A percentile compares a stretch with the other conserved stretches of the same genome.
Conservation (phyloP, 2,888 invertebrate species). For the Cecidostiba fungosa region DNA sequence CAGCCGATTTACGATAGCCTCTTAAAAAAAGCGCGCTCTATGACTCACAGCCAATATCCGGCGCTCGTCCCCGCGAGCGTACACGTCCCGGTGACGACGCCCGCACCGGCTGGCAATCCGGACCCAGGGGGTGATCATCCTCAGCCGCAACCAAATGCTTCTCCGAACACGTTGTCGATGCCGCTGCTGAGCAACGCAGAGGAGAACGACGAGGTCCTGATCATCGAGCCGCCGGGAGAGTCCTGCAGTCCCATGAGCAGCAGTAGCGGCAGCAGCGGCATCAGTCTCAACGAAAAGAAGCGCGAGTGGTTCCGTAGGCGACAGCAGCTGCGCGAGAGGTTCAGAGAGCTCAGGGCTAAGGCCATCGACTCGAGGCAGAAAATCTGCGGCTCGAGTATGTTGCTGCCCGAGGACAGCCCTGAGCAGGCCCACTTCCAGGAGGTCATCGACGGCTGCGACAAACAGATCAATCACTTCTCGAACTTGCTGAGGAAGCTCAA, state of each 20-base stretch:
- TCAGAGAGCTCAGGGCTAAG: conserved; percentile 68
- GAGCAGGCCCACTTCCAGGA: conserved; percentile 66
- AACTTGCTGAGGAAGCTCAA: conserved; percentile 69
- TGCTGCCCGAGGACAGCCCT: conserved; percentile 55
- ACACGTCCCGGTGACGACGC: background rate
- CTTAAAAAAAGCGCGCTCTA: background rate
- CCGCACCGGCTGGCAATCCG: background rate
- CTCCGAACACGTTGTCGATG: conserved; percentile 4
- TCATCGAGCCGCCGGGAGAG: background rate
- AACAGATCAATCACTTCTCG: conserved; percentile 72
- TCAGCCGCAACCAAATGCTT: background rate
- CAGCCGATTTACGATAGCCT: no score
- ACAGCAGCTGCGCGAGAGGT: conserved; percentile 29
- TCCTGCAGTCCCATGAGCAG: background rate
- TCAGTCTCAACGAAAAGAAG: background rate
- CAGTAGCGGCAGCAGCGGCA: background rate
- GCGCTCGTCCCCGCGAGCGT: conserved; percentile 16
- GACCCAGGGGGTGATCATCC: background rate
- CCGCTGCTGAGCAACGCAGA: background rate
- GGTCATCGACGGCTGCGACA: conserved; percentile 71
- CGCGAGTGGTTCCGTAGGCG: conserved; percentile 25
- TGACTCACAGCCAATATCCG: conserved; percentile 38
- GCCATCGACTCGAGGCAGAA: conserved; percentile 68
- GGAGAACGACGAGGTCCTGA: background rate
- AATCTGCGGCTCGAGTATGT: conserved; percentile 63